Percentiles rank a stretch among this genome's conserved stretches.
These are phyloP conservation scores for Pundamilia nyererei DNA, from an alignment of 2,113 vertebrate genomes.

Conservation along the genomic window DNA sequence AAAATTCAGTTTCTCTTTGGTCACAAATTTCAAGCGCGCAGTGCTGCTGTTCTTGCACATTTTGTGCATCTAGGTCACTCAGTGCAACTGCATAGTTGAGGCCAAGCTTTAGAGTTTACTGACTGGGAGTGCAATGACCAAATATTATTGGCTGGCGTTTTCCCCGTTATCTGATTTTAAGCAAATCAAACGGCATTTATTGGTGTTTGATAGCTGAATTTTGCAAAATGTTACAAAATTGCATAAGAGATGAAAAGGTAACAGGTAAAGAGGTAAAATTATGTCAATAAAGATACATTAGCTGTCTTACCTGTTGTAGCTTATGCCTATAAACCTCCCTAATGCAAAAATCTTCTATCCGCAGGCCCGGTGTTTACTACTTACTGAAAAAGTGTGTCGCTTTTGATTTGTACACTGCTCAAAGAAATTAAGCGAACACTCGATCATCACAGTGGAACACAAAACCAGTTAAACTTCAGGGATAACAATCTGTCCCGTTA, in stretches of 20 bases:
- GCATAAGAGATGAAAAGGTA: background rate
- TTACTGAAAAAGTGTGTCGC: background rate
- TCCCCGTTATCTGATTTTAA: background rate
- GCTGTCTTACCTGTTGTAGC: background rate
- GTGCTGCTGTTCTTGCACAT: background rate
- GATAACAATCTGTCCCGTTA: background rate
- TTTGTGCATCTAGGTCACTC: background rate
- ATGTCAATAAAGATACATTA: background rate
- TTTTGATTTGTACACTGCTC: background rate
- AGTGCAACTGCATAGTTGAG: background rate
- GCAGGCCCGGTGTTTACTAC: background rate
- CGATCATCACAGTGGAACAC: background rate
- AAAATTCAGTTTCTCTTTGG: background rate
- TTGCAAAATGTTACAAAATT: background rate
- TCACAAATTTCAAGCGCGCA: background rate
- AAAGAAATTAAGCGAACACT: background rate
- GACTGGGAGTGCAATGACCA: background rate
- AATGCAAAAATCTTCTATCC: background rate
- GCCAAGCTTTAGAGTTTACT: background rate
- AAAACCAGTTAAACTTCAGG: background rate
- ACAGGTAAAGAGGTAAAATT: background rate
- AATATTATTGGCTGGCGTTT: background rate
- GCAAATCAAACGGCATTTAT: background rate
- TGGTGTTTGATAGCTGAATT: background rate
- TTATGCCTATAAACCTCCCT: background rate